Evolutionary conservation across 2,888 invertebrate species (phyloP).

Genomic region (Scaptomyza caliginosa): DNA sequence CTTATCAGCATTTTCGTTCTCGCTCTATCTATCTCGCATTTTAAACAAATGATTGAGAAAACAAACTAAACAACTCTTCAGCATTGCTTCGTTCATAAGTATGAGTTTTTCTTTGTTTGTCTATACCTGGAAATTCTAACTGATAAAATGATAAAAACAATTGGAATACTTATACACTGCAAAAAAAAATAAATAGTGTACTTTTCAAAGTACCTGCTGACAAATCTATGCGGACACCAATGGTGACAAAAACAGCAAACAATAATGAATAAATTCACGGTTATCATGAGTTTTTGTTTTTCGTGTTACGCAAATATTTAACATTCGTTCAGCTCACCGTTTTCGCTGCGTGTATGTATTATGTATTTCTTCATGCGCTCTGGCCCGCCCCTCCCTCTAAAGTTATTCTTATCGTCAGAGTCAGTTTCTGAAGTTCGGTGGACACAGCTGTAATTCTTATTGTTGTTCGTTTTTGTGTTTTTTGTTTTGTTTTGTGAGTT

Average conservation of each 20-base stretch:
- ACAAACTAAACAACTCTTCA: slow-evolving; percentile 61
- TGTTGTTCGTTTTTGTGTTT: slow-evolving; percentile 49
- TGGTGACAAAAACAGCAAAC: neutral
- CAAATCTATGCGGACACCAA: neutral
- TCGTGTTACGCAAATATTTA: neutral
- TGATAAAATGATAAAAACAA: slow-evolving; percentile 63
- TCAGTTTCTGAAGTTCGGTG: slow-evolving; percentile 58
- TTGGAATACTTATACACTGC: slow-evolving; percentile 32
- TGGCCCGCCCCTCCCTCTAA: slow-evolving; percentile 7
- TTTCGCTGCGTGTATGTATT: slow-evolving; percentile 37
- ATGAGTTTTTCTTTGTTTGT: neutral
- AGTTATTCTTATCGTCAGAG: slow-evolving; percentile 41
- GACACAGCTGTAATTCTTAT: slow-evolving; percentile 64
- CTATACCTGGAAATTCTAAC: slow-evolving; percentile 55
- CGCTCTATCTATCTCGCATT: slow-evolving; percentile 25
- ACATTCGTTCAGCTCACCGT: neutral
- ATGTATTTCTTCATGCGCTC: slow-evolving; percentile 1
- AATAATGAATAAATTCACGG: neutral
- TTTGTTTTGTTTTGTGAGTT: slow-evolving; percentile 37
- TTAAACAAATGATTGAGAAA: slow-evolving; percentile 76
- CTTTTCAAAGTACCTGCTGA: neutral
- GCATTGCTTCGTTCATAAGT: slow-evolving; percentile 13
- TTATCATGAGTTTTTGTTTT: neutral
- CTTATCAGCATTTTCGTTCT: slow-evolving; percentile 52
- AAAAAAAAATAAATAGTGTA: slow-evolving; percentile 1